A percentile compares a stretch with the other conserved stretches of the same genome.
Evolutionary conservation across 2,113 vertebrate genomes (phyloP).

Genomic region (Oophaga pumilio): DNA sequence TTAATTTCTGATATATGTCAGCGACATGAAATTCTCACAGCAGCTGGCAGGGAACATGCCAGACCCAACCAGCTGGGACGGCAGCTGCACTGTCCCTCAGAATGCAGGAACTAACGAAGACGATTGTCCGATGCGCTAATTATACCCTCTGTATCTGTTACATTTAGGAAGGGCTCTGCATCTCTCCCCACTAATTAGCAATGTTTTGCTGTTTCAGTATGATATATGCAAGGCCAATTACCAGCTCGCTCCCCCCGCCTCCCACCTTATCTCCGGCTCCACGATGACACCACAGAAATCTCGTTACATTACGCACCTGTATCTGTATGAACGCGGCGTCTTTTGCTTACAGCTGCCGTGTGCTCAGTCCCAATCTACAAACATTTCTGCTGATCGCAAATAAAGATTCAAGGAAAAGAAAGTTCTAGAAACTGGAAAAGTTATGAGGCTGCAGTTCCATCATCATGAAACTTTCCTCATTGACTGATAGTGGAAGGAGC

Average conservation of each 20-base stretch:
- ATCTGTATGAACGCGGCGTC: not conserved
- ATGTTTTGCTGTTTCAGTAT: slow-evolving; percentile 51
- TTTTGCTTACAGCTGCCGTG: slow-evolving; percentile 39
- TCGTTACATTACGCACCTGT: slow-evolving; percentile 42
- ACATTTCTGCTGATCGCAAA: slow-evolving; percentile 43
- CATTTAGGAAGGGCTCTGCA: slow-evolving; percentile 45
- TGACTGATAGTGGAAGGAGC: too few species aligned
- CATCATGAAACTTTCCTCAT: too few species aligned
- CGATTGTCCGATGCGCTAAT: slow-evolving; percentile 53
- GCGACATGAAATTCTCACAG: slow-evolving; percentile 38
- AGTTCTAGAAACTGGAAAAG: not conserved
- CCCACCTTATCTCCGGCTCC: slow-evolving; percentile 18
- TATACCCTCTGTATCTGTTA: slow-evolving; percentile 56
- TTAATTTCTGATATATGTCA: slow-evolving; percentile 41
- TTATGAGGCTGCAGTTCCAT: not conserved
- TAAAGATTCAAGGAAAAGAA: not conserved
- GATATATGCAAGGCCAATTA: slow-evolving; percentile 46
- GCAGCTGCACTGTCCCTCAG: slow-evolving; percentile 51
- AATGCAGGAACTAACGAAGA: slow-evolving; percentile 47
- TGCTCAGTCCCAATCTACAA: not conserved
- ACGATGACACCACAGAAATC: slow-evolving; percentile 38
- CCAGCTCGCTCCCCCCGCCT: not conserved
- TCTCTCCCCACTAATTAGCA: slow-evolving; percentile 50
- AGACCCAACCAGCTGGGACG: slow-evolving; percentile 52
- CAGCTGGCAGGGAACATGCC: slow-evolving; percentile 46